These are phyloP conservation scores for Acyrthosiphon pisum DNA, from an alignment of 1,140 invertebrate genomes.

Conservation along the genomic window DNA sequence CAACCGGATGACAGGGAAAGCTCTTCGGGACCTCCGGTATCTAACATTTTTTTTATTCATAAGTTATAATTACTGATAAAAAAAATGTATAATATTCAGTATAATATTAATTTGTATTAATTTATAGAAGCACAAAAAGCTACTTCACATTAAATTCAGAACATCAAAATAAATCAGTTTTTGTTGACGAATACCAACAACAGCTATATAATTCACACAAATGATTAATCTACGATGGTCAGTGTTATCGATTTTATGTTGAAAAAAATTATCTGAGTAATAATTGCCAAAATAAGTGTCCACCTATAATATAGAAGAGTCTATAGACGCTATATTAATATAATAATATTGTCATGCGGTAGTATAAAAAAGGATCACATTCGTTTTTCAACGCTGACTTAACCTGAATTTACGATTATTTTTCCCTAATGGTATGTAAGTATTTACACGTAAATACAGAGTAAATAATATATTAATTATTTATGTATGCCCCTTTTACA, in stretches of 20 bases:
- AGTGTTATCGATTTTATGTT: background rate
- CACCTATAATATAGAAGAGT: no score
- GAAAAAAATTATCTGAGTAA: no score
- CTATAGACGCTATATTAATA: no score
- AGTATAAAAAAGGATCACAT: background rate
- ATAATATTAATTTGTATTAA: no score
- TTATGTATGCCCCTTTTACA: background rate
- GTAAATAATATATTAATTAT: no score
- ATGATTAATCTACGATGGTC: background rate
- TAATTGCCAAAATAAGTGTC: no score
- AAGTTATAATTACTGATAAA: no score
- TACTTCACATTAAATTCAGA: no score
- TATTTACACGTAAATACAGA: background rate
- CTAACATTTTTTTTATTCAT: background rate
- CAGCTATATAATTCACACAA: background rate
- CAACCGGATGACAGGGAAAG: background rate
- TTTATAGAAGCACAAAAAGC: no score
- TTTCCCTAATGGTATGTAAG: background rate
- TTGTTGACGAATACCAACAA: background rate
- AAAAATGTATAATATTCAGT: no score
- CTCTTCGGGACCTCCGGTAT: background rate
- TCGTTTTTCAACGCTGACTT: background rate
- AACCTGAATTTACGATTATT: background rate
- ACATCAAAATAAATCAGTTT: no score
- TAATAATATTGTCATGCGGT: no score